Evolutionary conservation across 2,888 invertebrate genomes (phyloP).

Genomic region (Zaprionus lineosus): DNA sequence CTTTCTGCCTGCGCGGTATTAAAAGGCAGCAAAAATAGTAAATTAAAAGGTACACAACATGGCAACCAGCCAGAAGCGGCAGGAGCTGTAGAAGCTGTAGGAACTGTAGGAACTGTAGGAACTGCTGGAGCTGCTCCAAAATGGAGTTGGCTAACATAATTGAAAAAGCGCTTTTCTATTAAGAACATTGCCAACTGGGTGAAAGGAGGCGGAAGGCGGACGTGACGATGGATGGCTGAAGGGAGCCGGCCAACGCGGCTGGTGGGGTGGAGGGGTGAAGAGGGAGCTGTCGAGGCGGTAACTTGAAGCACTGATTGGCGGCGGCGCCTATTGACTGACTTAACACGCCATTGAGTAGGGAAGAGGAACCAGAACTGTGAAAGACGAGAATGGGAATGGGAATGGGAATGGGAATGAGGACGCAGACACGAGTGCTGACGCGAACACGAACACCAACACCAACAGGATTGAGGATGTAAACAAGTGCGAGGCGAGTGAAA

Average conservation of each 20-base stretch:
- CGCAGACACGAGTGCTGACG: too few species aligned
- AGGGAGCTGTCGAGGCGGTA: slow-evolving; percentile 34
- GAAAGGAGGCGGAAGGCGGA: neutral
- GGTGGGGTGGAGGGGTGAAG: neutral
- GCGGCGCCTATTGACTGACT: slow-evolving; percentile 77
- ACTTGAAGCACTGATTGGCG: slow-evolving; percentile 74
- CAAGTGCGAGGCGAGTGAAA: slow-evolving; percentile 1
- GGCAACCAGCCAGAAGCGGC: slow-evolving; percentile 46
- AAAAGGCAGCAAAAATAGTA: slow-evolving; percentile 68
- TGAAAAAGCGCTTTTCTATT: slow-evolving; percentile 78
- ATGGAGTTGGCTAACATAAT: slow-evolving; percentile 76
- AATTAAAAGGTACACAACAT: slow-evolving; percentile 77
- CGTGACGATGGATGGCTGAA: too few species aligned
- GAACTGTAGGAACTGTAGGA: too few species aligned
- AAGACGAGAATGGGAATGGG: too few species aligned
- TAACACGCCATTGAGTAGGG: slow-evolving; percentile 74
- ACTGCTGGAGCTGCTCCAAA: slow-evolving; percentile 46
- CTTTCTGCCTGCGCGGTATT: slow-evolving; percentile 5
- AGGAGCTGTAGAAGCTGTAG: slow-evolving; percentile 29
- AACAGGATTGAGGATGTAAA: too few species aligned
- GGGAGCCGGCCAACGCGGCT: neutral
- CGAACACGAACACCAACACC: too few species aligned
- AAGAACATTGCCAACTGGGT: slow-evolving; percentile 62
- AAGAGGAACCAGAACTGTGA: slow-evolving; percentile 26
- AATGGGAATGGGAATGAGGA: slow-evolving; percentile 2